Conservation (phyloP, 2,888 invertebrate species). For the Ornithoptera alexandrae region DNA sequence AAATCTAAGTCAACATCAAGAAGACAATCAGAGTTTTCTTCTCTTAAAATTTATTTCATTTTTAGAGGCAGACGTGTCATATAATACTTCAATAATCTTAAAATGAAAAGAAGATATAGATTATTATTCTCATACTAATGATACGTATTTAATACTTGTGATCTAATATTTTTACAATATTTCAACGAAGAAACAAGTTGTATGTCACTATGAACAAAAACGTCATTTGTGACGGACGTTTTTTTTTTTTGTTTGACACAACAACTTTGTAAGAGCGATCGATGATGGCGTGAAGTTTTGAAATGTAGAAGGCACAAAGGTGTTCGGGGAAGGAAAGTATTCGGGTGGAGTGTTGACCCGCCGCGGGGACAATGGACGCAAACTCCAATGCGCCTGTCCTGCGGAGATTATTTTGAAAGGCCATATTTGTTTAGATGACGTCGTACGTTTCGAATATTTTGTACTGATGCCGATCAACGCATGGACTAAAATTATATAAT, state of each 20-base stretch:
- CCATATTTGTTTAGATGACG: slow-evolving; percentile 69
- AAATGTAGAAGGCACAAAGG: slow-evolving; percentile 61
- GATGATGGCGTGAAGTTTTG: slow-evolving; percentile 63
- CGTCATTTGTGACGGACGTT: slow-evolving; percentile 19
- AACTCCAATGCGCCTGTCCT: slow-evolving; percentile 56
- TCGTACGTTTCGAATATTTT: slow-evolving; percentile 32
- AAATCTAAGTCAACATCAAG: no score
- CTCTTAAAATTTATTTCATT: no score
- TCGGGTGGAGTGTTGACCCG: slow-evolving; percentile 65
- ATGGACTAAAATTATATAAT: background rate
- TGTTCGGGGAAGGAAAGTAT: slow-evolving; percentile 70
- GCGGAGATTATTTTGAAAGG: slow-evolving; percentile 67
- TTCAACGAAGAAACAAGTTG: no score
- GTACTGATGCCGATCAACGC: background rate
- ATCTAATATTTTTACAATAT: no score
- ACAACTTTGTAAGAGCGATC: slow-evolving; percentile 30
- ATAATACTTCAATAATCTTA: no score
- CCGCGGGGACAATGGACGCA: slow-evolving; percentile 64
- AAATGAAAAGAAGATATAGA: no score
- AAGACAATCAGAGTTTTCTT: no score
- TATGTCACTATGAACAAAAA: background rate
- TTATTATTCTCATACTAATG: no score
- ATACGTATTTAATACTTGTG: no score
- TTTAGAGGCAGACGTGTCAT: no score
- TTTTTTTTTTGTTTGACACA: slow-evolving; percentile 30